These are phyloP conservation scores for Zoanthus gigantus DNA, from an alignment of 92 coral and sea anemone species.

Conservation along the genomic window DNA sequence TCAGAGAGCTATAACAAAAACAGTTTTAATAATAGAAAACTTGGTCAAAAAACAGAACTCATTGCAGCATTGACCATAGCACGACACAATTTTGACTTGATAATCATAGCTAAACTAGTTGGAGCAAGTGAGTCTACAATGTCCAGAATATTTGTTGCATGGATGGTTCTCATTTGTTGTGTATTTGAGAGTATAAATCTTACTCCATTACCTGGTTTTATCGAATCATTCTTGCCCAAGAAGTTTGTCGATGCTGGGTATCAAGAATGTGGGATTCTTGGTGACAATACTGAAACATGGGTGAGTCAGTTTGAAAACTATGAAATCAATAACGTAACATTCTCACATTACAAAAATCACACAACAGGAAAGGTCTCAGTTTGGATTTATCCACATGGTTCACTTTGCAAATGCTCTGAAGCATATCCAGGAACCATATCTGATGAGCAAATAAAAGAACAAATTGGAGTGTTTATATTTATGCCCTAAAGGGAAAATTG, in stretches of 20 bases:
- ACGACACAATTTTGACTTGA: too few species aligned
- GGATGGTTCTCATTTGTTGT: neutral
- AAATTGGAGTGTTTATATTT: conserved; percentile 50
- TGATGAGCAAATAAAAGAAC: conserved; percentile 55
- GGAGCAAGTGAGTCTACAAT: neutral
- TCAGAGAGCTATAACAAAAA: too few species aligned
- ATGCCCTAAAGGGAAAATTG: conserved; percentile 54
- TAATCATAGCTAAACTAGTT: too few species aligned
- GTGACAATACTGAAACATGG: conserved; percentile 61
- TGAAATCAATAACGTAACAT: conserved; percentile 62
- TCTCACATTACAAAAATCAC: conserved; percentile 64
- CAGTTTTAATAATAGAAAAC: too few species aligned
- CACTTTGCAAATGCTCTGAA: conserved; percentile 54
- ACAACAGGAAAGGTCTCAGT: conserved; percentile 64
- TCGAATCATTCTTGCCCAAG: conserved; percentile 53
- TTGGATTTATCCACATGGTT: conserved; percentile 58
- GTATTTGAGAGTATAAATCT: conserved; percentile 51
- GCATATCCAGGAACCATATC: conserved; percentile 62
- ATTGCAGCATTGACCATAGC: too few species aligned
- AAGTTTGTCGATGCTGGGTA: conserved; percentile 45
- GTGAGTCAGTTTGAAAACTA: conserved; percentile 67
- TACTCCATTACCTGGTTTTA: conserved; percentile 57
- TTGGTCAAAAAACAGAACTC: too few species aligned
- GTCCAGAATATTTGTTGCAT: neutral
- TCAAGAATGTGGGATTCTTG: too few species aligned